Percentiles rank a stretch among this genome's conserved stretches.
phyloP scores from a whole-genome alignment of 2,797 vertebrate genomes.

The Arremon brunneinucha region DNA sequence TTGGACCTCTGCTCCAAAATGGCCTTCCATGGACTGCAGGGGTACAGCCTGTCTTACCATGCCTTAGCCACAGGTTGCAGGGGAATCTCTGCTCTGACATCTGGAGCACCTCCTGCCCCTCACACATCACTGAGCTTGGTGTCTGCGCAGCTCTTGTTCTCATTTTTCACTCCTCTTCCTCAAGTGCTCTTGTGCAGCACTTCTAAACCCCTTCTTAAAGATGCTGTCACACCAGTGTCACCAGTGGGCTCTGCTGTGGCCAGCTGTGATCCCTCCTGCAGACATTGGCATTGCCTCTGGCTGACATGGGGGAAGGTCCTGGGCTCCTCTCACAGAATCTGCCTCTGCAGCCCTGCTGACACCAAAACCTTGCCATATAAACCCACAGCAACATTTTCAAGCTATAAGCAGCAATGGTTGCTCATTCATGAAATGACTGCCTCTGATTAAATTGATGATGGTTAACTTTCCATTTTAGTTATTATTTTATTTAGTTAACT shows the following conservation, averaged over 20 bases:
- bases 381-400: neutral
- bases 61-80: neutral
- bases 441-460: neutral
- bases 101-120: neutral
- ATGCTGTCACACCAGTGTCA: neutral
- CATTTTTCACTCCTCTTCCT: neutral
- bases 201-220: neutral
- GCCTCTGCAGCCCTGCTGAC: neutral
- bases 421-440: neutral
- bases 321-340: neutral
- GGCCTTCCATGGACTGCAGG: neutral
- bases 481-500: no score
- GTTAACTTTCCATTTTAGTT: neutral
- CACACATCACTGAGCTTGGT: neutral
- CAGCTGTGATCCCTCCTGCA: neutral
- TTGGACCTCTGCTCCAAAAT: neutral
- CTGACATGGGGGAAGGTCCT: neutral
- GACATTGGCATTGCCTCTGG: neutral
- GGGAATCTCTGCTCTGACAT: neutral
- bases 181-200: no score
- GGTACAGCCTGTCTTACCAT: neutral
- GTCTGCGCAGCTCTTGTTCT: neutral
- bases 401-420: neutral
- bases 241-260: neutral
- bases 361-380: neutral